Evolutionary conservation across 2,113 vertebrate species (phyloP), one percentile per base, ranked within the genome.

Genomic region (Steatornis caripensis): DNA sequence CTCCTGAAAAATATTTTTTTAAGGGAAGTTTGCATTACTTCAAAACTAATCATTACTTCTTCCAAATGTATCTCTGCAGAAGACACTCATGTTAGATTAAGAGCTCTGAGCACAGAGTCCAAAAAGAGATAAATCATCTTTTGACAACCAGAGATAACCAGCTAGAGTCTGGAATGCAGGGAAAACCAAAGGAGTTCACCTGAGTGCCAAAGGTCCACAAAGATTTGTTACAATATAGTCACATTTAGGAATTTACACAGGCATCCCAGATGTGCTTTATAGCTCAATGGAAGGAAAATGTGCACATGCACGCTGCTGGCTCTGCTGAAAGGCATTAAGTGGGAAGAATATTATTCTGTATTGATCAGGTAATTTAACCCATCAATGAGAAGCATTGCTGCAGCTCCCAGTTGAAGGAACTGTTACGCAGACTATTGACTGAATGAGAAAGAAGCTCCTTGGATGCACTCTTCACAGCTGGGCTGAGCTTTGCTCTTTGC

Each of bases 241-340:
- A 26, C 10, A 45, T 58, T 62, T 32, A 54, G 60, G 61, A 88
- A 90, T 45, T 90, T 58, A 18, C 15, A 29, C 7, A 45, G 41
- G 23, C 24, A 60, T 46, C 13, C 9, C n/a, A 66, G 16, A 30
- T 66, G 11, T 48, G 14, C 37, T 65, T 32, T 81, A 14, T 20
- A 54, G 43, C 7, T 78, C 45, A 22, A 3, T 13, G 54, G 29
- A 61, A 74, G 46, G 16, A 82, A 84, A 65, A 81, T 6, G 11
- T 12, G 10, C 15, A 18, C 4, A 1, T 0, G 0, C 2, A 2
- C 58, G 10, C 21, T 82, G 13, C 24, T 70, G 30, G 45, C 51
- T 60, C 14, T 41, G 48, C 43, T 68, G 20, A 61, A 65, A 46
- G 34, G 14, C 15, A 55, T 37, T 54, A 36, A 57, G 34, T 37